phyloP scores from a whole-genome alignment of 2,113 vertebrate genomes.

The Callionymus lyra region DNA sequence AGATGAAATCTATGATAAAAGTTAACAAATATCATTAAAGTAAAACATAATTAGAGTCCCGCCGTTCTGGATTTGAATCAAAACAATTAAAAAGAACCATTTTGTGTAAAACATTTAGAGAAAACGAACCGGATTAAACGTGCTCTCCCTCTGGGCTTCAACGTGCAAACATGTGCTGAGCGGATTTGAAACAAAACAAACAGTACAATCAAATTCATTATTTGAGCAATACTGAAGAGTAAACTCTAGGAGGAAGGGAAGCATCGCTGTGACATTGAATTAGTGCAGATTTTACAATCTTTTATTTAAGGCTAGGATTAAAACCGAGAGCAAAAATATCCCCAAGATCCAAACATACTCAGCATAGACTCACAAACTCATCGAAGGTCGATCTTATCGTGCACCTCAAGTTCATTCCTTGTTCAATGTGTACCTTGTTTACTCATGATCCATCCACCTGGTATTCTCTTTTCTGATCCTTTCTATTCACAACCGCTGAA shows the following conservation, averaged over 20 bases:
- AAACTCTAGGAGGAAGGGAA: constrained; percentile 1
- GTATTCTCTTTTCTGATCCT: no score
- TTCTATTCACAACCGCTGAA: no score
- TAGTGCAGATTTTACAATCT: background rate
- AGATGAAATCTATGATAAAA: no score
- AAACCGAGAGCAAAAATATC: no score
- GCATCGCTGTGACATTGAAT: constrained; percentile 8
- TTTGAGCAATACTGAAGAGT: constrained; percentile 8
- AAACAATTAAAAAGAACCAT: background rate
- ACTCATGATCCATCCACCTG: no score
- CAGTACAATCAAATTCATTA: constrained; percentile 10
- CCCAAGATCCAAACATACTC: no score
- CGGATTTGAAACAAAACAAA: constrained; percentile 17
- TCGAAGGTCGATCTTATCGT: no score
- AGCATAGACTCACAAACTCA: no score
- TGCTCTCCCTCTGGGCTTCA: constrained; percentile 5
- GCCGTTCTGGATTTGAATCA: constrained; percentile 1
- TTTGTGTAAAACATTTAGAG: constrained; percentile 4
- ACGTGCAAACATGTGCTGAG: constrained; percentile 7
- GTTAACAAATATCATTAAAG: no score
- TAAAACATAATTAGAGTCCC: background rate
- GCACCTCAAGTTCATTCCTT: no score
- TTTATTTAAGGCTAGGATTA: no score
- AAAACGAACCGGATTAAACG: constrained; percentile 5
- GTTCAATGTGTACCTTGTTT: no score